Evolutionary conservation across 2,797 vertebrate genomes (phyloP), one percentile per base, ranked within the genome.

Genomic region (Lycodopsis pacificus): DNA sequence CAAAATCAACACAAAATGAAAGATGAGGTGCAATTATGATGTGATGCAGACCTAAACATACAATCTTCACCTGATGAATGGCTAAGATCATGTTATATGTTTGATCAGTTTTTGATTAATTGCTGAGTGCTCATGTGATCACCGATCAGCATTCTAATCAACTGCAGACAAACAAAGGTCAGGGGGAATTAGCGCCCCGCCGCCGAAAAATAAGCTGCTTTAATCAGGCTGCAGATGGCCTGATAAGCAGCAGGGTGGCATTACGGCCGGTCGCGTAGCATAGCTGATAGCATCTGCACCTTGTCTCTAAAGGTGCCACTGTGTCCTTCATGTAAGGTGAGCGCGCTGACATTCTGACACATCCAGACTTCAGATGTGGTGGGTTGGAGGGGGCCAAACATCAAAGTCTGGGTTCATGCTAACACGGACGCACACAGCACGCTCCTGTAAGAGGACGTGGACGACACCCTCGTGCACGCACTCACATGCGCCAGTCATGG

Each of bases 201-300:
- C 0, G 20, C 81, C 86, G 70, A 82, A 88, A 92, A 91, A 90
- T 86, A 92, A 92, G 85, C 89, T 56, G 82, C 84, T 87, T 91
- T 94, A 92, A 93, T 93, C 88, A 91, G 80, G 82, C 76, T 91
- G 85, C 91, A 92, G 89, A 93, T 90, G 86, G 86, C 53, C 71
- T 38, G 93, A 93, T 93, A 89, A 89, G 89, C 79, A 73, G 77
- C 77, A 30, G 75, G 77, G 73, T 71, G 83, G 81, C 73, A 83
- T 86, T 66, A 73, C 51, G 72, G 70, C 70, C 27, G 58, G 73
- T 78, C 65, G 15, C 82, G 86, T 73, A 79, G 87, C 69, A 56
- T 56, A 67, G 84, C 74, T 59, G 75, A 93, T 90, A 88, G 75
- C 82, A 88, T 90, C 90, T 89, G 86, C 72, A 84, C 78, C 81